Evolutionary conservation across 2,888 invertebrate species (phyloP).

Genomic region (Galerucella nymphaeae): DNA sequence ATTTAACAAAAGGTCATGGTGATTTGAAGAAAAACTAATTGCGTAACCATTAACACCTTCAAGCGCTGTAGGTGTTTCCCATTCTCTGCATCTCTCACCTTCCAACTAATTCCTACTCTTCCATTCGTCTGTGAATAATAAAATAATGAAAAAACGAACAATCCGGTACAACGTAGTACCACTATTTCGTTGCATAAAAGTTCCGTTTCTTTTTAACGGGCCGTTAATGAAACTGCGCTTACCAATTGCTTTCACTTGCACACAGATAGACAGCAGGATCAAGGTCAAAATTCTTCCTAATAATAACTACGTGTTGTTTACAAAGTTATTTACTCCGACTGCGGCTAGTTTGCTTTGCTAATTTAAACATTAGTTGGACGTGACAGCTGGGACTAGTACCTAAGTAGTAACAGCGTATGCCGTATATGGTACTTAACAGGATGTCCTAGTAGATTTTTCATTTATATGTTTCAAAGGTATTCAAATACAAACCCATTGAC

Average conservation of each 20-base stretch:
- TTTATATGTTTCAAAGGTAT: too few relatives aligned
- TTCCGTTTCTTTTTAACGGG: slow-evolving; percentile 25
- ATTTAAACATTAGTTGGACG: background rate
- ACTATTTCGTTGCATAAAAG: slow-evolving; percentile 17
- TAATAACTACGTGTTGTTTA: background rate
- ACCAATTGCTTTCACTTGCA: slow-evolving; percentile 27
- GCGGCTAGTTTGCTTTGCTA: background rate
- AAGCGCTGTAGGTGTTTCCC: slow-evolving; percentile 11
- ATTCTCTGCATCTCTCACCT: background rate
- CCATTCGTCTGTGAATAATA: slow-evolving; percentile 2
- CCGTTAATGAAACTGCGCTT: slow-evolving; percentile 18
- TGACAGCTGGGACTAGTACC: background rate
- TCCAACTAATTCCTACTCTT: slow-evolving; percentile 1
- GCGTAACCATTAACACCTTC: background rate
- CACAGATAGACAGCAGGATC: slow-evolving; percentile 6
- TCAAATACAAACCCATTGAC: too few relatives aligned
- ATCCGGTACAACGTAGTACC: slow-evolving; percentile 7
- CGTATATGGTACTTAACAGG: too few relatives aligned
- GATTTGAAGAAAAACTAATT: slow-evolving; percentile 8
- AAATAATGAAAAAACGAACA: background rate
- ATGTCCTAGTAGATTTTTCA: too few relatives aligned
- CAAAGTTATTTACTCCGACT: background rate
- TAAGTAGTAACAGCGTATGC: too few relatives aligned
- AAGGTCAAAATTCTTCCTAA: slow-evolving; percentile 22
- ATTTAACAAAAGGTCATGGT: slow-evolving; percentile 7